Base-by-base conservation (phyloP, 2,888 invertebrate species). In the Pseudococcus jackbeardsleyi region DNA sequence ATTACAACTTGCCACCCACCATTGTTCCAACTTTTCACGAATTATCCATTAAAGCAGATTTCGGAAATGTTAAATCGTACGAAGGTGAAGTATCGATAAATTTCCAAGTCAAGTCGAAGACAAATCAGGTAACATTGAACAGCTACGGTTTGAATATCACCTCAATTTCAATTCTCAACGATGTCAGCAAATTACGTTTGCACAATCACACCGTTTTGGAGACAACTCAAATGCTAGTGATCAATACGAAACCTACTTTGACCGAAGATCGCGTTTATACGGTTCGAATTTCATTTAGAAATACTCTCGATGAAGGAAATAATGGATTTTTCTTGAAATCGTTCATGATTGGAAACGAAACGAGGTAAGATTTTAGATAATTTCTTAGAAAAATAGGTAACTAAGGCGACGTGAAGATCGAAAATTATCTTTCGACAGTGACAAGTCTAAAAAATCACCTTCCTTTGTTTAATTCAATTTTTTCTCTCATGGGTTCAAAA, bases 11-110 rank as follows among this genome's bases (percentile, higher is more conserved):
- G 12, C 79, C 79, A 11, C 17, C 79, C 4, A 79, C 42, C 42
- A 79, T 79, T 19, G 79, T 79, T 15, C 79, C 79, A 6, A 79
- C 79, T 79, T 79, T 79, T 79, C 42, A 79, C 79, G 79, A 79
- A 15, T 15, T 79, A 17, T 42, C 79, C 7, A 79, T 79, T n/a
- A 79, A 79, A 79, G 15, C 42, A 42, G 22, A 79, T 12, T 79
- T 79, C n/a, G 19, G 8, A 3, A 15, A 79, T 42, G 42, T 19
- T 19, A 42, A 42, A n/a, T 42, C n/a, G 6, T 79, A 79, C 79
- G 79, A 79, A n/a, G 79, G 79, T 11, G 79, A 79, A 79, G 42
- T 79, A 79, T 42, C 79, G n/a, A 79, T 79, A 8, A 79, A 79
- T 15, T 79, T 79, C n/a, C 42, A n/a, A 42, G 79, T 79, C 3